phyloP scores from a whole-genome alignment of 37 sponge, comb jelly and placozoan genomes.

The Ephydatia muelleri region DNA sequence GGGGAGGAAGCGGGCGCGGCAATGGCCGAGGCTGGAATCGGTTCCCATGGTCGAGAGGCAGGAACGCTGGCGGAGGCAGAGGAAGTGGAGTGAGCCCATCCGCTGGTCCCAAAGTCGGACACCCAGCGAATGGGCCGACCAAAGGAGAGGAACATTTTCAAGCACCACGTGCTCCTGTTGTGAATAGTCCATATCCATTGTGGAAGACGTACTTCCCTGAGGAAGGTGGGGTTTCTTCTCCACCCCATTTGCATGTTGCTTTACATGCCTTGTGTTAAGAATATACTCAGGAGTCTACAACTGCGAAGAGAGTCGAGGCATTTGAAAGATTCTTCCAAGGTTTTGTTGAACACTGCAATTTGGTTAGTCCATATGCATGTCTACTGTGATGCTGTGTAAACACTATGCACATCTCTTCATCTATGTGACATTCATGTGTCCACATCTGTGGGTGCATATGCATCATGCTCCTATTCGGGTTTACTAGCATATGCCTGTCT shows the following conservation, averaged over 20 bases:
- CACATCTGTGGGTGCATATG: neutral
- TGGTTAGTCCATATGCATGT: constrained; percentile 13
- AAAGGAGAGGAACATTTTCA: neutral
- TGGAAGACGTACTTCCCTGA: constrained; percentile 70
- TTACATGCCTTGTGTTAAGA: neutral
- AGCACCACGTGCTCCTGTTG: neutral
- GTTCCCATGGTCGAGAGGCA: neutral
- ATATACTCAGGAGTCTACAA: constrained; percentile 13
- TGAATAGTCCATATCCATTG: constrained; percentile 38
- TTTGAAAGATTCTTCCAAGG: constrained; percentile 53
- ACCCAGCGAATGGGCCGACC: neutral
- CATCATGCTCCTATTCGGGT: neutral
- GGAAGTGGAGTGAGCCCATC: neutral
- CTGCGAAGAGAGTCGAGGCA: constrained; percentile 22
- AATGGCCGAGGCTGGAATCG: neutral
- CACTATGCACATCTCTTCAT: too few relatives aligned
- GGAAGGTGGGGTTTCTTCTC: constrained; percentile 34
- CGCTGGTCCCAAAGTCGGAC: neutral
- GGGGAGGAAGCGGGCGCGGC: neutral
- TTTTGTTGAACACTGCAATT: neutral
- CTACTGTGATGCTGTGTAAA: too few relatives aligned
- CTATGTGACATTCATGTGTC: too few relatives aligned
- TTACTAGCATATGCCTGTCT: neutral
- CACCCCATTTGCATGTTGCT: neutral
- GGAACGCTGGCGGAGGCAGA: neutral